A percentile compares a stretch with the other conserved stretches of the same genome.
Conservation (phyloP, 2,888 invertebrate genomes). For the Sipunculus nudus region DNA sequence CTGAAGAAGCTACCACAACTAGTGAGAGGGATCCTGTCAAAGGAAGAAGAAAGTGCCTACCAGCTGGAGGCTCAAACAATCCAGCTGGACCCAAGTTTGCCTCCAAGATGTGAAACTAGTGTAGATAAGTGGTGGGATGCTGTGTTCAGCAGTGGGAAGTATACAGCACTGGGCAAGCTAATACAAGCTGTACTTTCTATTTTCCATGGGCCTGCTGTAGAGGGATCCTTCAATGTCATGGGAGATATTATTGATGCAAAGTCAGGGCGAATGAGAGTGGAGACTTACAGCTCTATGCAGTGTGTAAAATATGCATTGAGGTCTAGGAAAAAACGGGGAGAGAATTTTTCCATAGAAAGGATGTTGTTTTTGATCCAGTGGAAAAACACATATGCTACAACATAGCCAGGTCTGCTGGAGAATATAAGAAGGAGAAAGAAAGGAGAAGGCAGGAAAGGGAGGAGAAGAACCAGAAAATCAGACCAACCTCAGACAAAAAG, state of each 20-base stretch:
- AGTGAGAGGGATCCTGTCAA: no score
- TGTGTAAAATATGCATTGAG: background rate
- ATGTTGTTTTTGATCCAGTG: background rate
- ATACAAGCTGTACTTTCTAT: background rate
- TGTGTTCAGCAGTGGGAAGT: background rate
- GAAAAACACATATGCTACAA: no score
- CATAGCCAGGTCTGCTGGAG: background rate
- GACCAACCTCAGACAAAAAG: background rate
- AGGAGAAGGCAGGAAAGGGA: background rate
- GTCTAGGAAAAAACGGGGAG: background rate
- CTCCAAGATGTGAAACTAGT: background rate
- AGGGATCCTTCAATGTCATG: background rate
- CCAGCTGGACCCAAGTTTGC: no score
- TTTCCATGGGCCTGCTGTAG: background rate
- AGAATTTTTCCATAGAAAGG: background rate
- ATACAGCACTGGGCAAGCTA: background rate
- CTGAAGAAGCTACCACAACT: no score
- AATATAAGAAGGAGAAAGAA: background rate
- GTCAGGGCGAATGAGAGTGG: background rate
- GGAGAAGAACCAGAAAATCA: background rate
- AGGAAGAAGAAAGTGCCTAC: no score
- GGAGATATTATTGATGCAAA: background rate
- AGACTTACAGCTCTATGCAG: background rate
- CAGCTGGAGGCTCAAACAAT: no score
- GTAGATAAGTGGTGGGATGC: background rate